Evolutionary conservation across 2,113 vertebrate genomes (phyloP).

Genomic region (Actenoides lindsayi): DNA sequence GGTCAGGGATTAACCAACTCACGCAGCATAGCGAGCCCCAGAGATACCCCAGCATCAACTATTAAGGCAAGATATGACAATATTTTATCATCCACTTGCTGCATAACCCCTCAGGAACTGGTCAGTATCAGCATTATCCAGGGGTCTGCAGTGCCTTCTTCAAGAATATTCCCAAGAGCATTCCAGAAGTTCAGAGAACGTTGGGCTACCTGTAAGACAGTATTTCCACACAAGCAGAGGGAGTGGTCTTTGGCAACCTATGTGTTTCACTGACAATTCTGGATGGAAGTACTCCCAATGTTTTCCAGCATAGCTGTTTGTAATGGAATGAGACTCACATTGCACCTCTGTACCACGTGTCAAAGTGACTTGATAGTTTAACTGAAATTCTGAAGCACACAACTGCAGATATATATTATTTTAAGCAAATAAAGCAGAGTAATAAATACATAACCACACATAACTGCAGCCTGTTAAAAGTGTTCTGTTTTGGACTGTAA

Average conservation of each 20-base stretch:
- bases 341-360: background rate
- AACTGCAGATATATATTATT: background rate
- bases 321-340: background rate
- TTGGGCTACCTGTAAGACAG: background rate
- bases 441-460: background rate
- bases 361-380: background rate
- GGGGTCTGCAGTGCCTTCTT: background rate
- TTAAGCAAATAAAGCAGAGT: background rate
- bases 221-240: background rate
- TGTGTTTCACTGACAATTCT: background rate
- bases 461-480: background rate
- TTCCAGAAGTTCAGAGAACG: background rate
- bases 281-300: background rate
- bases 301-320: background rate
- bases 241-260: background rate
- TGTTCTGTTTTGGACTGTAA: background rate
- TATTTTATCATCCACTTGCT: background rate
- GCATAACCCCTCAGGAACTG: background rate
- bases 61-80: background rate
- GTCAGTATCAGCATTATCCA: background rate
- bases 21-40: background rate
- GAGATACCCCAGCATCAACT: background rate
- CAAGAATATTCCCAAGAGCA: background rate
- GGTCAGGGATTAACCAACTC: background rate
- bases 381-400: background rate